Evolutionary conservation across 2,113 vertebrate species (phyloP), one percentile per base, ranked within the genome.

Genomic region (Fregata magnificens): DNA sequence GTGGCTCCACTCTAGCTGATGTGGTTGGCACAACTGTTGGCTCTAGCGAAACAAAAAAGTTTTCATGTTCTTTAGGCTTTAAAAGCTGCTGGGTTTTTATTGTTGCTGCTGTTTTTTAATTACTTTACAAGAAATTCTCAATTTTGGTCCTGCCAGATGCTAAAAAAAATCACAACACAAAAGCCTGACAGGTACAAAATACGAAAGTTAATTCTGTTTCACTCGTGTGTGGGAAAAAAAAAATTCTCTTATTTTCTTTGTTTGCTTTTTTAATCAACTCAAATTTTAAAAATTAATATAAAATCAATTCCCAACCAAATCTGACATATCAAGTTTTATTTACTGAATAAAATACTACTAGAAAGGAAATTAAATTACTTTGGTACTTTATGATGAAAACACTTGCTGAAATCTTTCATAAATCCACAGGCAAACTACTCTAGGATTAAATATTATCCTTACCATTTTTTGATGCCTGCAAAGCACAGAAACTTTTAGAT

Each of bases 1-100:
- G 99, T 10, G 99, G 97, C 89, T 99, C 99, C 97, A 97, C 97
- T 96, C 98, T 98, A 62, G 98, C 96, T 96, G 99, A 99, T 16
- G 99, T 99, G 94, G 99, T 99, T 98, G 99, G 99, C 98, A 99
- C 99, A 91, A 99, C 98, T 90, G 99, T 98, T 17, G 99, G 99
- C 97, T 99, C 99, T 99, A 97, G 29, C 1, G 6, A 97, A 74
- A 97, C 65, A 82, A 86, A 67, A 81, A 59, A 72, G 13, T 21
- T 40, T 52, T 77, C 13, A 91, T 50, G 92, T 84, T 88, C 47
- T 56, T 80, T 34, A 65, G 63, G 16, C 13, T 79, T 58, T 80
- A 81, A 86, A 89, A 82, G 28, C 14, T 73, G n/a, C 12, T 49
- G 16, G 16, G 6, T 0, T 7, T 63, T 45, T 45, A 40, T 29